Evolutionary conservation across 2,888 invertebrate species (phyloP).

Genomic region (Cantharis rufa): DNA sequence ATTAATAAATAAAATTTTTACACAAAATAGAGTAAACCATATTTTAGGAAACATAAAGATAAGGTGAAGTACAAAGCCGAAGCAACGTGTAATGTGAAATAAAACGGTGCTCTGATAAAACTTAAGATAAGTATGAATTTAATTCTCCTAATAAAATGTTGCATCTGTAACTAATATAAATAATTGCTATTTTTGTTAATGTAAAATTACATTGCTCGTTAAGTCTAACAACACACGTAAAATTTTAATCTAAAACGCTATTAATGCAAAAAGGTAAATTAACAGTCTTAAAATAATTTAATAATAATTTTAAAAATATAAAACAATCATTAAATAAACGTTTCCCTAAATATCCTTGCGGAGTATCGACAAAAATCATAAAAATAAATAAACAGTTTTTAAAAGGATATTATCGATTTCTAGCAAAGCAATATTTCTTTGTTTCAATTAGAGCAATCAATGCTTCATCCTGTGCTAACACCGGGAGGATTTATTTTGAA

Average conservation of each 20-base stretch:
- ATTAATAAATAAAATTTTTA: neutral
- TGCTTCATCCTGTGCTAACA: neutral
- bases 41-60: neutral
- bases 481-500: too few relatives aligned
- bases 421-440: neutral
- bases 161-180: neutral
- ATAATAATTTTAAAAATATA: neutral
- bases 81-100: neutral
- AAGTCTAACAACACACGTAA: neutral
- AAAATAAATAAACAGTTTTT: neutral
- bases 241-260: neutral
- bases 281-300: neutral
- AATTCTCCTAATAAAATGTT: neutral
- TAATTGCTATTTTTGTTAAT: neutral
- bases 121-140: slow-evolving; percentile 4
- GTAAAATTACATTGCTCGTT: neutral
- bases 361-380: neutral
- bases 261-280: neutral
- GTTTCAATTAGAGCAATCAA: neutral
- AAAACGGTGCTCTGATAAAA: neutral
- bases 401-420: too few relatives aligned
- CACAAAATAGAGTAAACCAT: neutral
- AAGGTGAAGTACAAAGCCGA: slow-evolving; percentile 1
- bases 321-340: neutral
- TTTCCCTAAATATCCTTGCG: neutral